Evolutionary conservation across 2,113 vertebrate genomes (phyloP).

Genomic region (Heterotilapia buettikoferi): DNA sequence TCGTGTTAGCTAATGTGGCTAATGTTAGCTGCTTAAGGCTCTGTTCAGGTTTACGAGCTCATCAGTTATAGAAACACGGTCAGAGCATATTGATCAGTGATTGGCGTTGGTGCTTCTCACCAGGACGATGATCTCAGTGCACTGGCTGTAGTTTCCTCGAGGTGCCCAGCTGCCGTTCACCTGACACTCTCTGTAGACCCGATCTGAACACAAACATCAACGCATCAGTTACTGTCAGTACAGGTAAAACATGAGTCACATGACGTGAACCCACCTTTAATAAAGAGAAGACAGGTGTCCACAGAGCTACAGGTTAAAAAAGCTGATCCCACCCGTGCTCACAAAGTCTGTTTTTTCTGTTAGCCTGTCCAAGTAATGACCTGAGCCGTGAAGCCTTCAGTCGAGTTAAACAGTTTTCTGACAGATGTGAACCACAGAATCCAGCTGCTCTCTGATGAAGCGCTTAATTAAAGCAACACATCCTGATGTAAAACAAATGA

Average conservation of each 20-base stretch:
- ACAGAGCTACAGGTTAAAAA: not conserved
- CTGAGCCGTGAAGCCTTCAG: not conserved
- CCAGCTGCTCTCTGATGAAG: not conserved
- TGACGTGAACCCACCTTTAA: not conserved
- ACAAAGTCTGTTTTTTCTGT: not conserved
- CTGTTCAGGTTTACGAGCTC: not conserved
- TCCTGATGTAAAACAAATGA: not conserved
- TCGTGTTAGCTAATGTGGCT: not conserved
- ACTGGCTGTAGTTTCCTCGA: conserved; percentile 52
- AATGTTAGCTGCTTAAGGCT: not conserved
- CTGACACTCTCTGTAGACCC: conserved; percentile 42
- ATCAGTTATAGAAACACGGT: not conserved
- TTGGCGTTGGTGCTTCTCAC: not conserved
- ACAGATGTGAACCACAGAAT: not conserved
- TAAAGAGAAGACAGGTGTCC: not conserved
- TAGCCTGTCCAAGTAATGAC: not conserved
- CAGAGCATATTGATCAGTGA: not conserved
- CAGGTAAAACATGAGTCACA: not conserved
- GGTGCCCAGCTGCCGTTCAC: conserved; percentile 37
- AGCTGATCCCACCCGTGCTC: not conserved
- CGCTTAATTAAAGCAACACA: not conserved
- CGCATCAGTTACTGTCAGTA: not conserved
- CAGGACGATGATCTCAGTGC: conserved; percentile 42
- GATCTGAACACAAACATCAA: conserved; percentile 3
- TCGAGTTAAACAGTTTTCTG: not conserved